A percentile compares a stretch with the other conserved stretches of the same genome.
These are phyloP conservation scores for Rhyacophila evoluta DNA, from an alignment of 2,888 invertebrate genomes.

Conservation along the genomic window DNA sequence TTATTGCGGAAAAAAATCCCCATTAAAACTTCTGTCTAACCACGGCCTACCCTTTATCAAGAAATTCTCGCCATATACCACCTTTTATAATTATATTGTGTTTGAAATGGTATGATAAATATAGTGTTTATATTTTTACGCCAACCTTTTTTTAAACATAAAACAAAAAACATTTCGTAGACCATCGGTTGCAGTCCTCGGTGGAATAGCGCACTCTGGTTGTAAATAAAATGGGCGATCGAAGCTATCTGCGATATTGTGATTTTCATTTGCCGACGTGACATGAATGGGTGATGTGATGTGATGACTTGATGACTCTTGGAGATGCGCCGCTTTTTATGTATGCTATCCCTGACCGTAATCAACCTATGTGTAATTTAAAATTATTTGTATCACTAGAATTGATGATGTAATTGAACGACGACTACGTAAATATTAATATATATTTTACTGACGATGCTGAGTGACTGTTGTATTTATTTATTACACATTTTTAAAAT, in stretches of 20 bases:
- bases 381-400: not conserved
- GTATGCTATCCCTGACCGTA: slow-evolving; percentile 22
- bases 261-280: slow-evolving; percentile 12
- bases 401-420: not conserved
- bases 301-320: slow-evolving; percentile 1
- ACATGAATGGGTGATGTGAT: not conserved
- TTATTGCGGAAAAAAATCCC: too few species aligned
- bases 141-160: too few species aligned
- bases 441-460: not conserved
- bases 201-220: not conserved
- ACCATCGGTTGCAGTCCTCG: too few species aligned
- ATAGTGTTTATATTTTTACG: too few species aligned
- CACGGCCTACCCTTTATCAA: too few species aligned
- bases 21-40: too few species aligned
- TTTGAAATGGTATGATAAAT: too few species aligned
- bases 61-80: too few species aligned
- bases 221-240: not conserved
- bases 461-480: not conserved
- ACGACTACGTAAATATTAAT: slow-evolving; percentile 7
- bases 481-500: too few species aligned
- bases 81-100: too few species aligned
- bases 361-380: not conserved
- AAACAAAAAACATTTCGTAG: too few species aligned
- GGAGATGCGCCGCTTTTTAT: slow-evolving; percentile 2
- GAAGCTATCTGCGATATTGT: slow-evolving; percentile 19